phyloP scores from a whole-genome alignment of 37 sponge, comb jelly and placozoan species.

The Tethya wilhelma region DNA sequence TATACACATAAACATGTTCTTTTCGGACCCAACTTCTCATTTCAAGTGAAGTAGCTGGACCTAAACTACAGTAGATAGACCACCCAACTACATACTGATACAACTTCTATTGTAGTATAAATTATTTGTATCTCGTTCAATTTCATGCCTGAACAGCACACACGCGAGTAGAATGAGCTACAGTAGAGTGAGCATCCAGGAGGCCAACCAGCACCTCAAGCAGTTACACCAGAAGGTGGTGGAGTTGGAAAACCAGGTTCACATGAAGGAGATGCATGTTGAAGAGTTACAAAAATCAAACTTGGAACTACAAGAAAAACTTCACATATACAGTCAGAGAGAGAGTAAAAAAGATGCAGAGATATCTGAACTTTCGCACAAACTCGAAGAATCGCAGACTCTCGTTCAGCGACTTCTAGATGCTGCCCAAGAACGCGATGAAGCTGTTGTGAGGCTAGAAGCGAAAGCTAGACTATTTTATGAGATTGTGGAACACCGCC shows the following conservation, averaged over 20 bases:
- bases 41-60: too few species aligned
- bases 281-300: conserved; percentile 65
- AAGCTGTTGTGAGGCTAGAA: conserved; percentile 39
- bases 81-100: too few species aligned
- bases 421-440: conserved; percentile 56
- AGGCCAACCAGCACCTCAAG: conserved; percentile 82
- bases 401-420: conserved; percentile 38
- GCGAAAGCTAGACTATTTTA: conserved; percentile 63
- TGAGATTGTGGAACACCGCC: conserved; percentile 59
- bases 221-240: conserved; percentile 65
- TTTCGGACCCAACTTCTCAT: too few species aligned
- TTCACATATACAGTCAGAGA: conserved; percentile 19
- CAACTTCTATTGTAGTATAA: too few species aligned
- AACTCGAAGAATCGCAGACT: conserved; percentile 34
- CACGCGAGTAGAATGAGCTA: conserved; percentile 23
- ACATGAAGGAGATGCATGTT: conserved; percentile 59
- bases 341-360: conserved; percentile 13
- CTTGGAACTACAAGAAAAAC: conserved; percentile 21
- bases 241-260: conserved; percentile 79
- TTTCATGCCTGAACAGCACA: too few species aligned
- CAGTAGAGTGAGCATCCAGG: conserved; percentile 62
- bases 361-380: conserved; percentile 8
- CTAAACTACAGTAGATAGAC: too few species aligned
- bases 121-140: too few species aligned
- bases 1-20: too few species aligned